Conservation (phyloP, 2,797 vertebrate species). For the Syndactyla subalaris region DNA sequence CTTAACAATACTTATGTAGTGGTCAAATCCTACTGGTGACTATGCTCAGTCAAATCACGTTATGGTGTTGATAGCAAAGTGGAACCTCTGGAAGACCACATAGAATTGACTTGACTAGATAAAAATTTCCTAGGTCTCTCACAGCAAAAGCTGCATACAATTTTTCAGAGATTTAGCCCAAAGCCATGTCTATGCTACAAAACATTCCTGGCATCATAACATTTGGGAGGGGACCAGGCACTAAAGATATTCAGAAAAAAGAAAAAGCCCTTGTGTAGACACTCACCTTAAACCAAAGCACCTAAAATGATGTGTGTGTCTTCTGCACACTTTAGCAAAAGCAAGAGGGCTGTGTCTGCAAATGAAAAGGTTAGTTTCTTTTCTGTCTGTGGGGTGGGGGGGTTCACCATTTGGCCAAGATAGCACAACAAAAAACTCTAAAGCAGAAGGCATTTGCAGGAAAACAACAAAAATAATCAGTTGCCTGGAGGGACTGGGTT, state of each 20-base stretch:
- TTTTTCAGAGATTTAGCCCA: background rate
- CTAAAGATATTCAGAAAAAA: background rate
- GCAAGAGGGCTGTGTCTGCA: fast-evolving
- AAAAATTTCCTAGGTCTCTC: background rate
- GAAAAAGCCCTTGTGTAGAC: background rate
- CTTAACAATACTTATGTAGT: background rate
- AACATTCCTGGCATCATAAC: background rate
- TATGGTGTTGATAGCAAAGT: background rate
- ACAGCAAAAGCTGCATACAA: background rate
- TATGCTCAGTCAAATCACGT: fast-evolving
- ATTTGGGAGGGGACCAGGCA: background rate
- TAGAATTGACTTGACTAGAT: background rate
- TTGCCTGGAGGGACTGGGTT: background rate
- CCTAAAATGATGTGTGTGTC: background rate
- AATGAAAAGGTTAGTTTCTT: background rate
- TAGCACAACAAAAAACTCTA: background rate
- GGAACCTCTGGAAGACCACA: background rate
- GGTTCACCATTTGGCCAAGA: background rate
- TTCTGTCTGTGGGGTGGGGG: background rate
- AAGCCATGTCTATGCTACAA: background rate
- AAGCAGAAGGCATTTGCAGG: background rate
- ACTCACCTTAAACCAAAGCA: background rate
- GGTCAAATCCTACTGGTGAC: background rate
- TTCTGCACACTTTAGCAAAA: background rate
- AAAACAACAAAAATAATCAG: background rate